Evolutionary conservation across 2,113 vertebrate species (phyloP), one percentile per base, ranked within the genome.

Genomic region (Microcebus jonahi): DNA sequence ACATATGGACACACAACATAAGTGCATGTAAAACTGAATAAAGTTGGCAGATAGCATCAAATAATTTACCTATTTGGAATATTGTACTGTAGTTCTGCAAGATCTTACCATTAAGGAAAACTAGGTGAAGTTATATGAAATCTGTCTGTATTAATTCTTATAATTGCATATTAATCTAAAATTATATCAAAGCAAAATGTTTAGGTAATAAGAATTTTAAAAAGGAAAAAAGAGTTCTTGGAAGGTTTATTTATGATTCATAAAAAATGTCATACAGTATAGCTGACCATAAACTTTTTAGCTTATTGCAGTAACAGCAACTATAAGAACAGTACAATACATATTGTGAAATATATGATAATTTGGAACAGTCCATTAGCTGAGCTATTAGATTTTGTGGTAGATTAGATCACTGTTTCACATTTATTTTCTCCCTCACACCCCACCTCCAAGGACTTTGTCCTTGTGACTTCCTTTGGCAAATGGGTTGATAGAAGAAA

Each of bases 1-100:
- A 31, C 4, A n/a, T 0, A 23, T 3, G 3, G 1, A 61, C 5
- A 15, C 29, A 55, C 1, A 36, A 55, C 11, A 5, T 0, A 1
- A 39, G 1, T 20, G 3, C n/a, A 13, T 20, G 2, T 45, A 83
- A 55, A 83, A 61, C 25, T 65, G 23, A 90, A 42, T 61, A 71
- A 63, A 17, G 5, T 45, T 42, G 5, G 3, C 39, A n/a, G n/a
- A 20, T 25, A 39, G 1, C 83, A 23, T 71, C 39, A 45, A 39
- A 23, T 42, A 42, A 42, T 27, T 55, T 82, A 25, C 25, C 61
- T 68, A 25, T 36, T 18, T 55, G 53, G 5, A 55, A 53, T 79
- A 83, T 8, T 45, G 10, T 81, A n/a, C 9, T 39, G 1, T 20
- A 65, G 25, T 81, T 50, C 63, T 50, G 12, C 8, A 61, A 61